A percentile compares a stretch with the other conserved stretches of the same genome.
Evolutionary conservation across 2,797 vertebrate genomes (phyloP).

Genomic region (Passerculus sandwichensis): DNA sequence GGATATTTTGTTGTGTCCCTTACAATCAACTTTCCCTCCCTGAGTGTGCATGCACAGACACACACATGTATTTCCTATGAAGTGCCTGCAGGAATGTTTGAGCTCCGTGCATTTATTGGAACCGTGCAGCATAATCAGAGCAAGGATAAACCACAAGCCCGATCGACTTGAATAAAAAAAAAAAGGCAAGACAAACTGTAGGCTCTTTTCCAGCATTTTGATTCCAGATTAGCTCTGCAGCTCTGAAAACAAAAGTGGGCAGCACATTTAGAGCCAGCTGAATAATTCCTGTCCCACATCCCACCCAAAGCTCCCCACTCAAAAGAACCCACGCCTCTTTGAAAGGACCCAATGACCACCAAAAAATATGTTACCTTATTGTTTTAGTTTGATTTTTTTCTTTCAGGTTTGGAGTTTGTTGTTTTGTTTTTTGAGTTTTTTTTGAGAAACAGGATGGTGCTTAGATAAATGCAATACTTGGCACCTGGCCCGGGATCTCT

Average conservation of each 20-base stretch:
- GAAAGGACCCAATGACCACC: background rate
- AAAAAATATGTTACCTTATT: no score
- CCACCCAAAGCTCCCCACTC: background rate
- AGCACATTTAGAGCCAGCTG: background rate
- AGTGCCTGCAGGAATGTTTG: background rate
- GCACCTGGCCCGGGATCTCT: constrained; percentile 71
- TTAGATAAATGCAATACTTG: constrained; percentile 74
- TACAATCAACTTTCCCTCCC: background rate
- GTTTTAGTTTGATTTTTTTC: background rate
- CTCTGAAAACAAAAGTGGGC: background rate
- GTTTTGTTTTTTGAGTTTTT: background rate
- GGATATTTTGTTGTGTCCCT: constrained; percentile 23
- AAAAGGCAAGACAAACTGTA: background rate
- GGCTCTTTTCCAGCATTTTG: constrained; percentile 26
- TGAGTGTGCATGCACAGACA: background rate
- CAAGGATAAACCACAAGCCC: constrained; percentile 7
- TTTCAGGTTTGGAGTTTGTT: background rate
- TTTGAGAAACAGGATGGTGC: background rate
- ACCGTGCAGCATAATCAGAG: background rate
- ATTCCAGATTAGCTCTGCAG: background rate
- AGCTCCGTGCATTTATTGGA: constrained; percentile 7
- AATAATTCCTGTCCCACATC: background rate
- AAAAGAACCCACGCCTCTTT: background rate
- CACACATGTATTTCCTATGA: background rate
- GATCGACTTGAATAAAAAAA: background rate